Evolutionary conservation across 2,113 vertebrate genomes (phyloP).

Genomic region (Falco punctatus): DNA sequence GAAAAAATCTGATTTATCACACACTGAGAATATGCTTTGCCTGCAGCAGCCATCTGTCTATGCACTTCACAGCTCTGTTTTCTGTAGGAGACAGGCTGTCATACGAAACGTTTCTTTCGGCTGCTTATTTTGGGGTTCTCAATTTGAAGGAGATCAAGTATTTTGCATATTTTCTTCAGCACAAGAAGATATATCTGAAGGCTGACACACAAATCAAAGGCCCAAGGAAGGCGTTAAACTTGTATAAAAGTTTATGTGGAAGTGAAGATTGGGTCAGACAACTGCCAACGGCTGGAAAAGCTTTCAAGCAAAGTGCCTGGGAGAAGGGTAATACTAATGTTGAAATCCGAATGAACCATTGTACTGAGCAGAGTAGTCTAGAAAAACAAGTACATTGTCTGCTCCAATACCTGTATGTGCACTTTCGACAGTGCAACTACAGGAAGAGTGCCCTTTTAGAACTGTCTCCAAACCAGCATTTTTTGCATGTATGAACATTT

Average conservation of each 20-base stretch:
- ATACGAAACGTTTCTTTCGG: conserved; percentile 37
- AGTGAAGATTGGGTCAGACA: background rate
- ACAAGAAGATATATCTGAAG: conserved; percentile 38
- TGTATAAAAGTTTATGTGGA: conserved; percentile 14
- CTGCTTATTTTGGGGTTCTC: conserved; percentile 60
- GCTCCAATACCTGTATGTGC: background rate
- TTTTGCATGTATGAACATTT: background rate
- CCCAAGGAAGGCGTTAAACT: background rate
- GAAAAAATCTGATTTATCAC: conserved; percentile 34
- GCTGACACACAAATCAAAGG: conserved; percentile 38
- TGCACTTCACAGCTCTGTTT: conserved; percentile 59
- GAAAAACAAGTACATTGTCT: background rate
- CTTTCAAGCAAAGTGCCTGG: background rate
- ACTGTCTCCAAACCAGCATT: background rate
- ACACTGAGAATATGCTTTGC: conserved; percentile 55
- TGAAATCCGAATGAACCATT: background rate
- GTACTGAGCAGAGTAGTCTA: background rate
- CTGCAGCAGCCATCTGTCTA: conserved; percentile 68
- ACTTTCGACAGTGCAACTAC: background rate
- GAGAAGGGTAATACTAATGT: background rate
- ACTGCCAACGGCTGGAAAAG: background rate
- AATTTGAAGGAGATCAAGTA: conserved; percentile 23
- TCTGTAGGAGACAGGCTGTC: conserved; percentile 56
- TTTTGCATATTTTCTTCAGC: background rate
- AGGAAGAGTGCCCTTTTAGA: background rate